Base-by-base conservation (phyloP, 2,797 vertebrate species). In the Macroramphosus scolopax region DNA sequence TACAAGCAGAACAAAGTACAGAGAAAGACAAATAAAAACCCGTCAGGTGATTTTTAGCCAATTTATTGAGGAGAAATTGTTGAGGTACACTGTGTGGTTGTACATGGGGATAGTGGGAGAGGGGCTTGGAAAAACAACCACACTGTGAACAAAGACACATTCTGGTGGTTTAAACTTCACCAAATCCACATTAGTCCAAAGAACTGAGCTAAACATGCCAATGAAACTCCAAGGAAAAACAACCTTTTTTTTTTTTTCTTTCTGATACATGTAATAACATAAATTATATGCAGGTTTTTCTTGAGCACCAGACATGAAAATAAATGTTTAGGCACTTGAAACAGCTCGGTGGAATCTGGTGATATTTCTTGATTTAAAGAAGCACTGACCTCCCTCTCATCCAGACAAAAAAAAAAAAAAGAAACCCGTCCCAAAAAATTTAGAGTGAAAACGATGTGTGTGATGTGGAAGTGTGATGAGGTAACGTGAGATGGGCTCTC, bases 401-500 rank as follows among this genome's bases (percentile, higher is more conserved):
- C 54, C 46, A 65, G 36, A 63, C 17, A 58, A 35, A 36, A 57
- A 48, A 55, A 42, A 39, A 34, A 39, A 32, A 31, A n/a, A 10
- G 16, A 45, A 79, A 85, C 68, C 76, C 68, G 70, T 82, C 66
- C 57, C 83, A 90, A 80, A n/a, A 72, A 76, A 70, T 63, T 65
- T 61, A 67, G 63, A 73, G 56, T 72, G 61, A 81, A 72, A 71
- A 63, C 30, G 8, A 68, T 11, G 24, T 54, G 52, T 89, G 91
- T 92, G 91, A 93, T 93, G 93, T 95, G 93, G 94, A 95, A 94
- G 92, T 83, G 86, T 84, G 84, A 93, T 93, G 93, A 96, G 93
- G 94, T 95, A 94, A 92, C 83, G 86, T 84, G 84, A 90, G 87
- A 82, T 88, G 84, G 81, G 87, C 87, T 84, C 75, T 80, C 63